phyloP scores from a whole-genome alignment of 2,113 vertebrate genomes.

The Rhabdornis inornatus region DNA sequence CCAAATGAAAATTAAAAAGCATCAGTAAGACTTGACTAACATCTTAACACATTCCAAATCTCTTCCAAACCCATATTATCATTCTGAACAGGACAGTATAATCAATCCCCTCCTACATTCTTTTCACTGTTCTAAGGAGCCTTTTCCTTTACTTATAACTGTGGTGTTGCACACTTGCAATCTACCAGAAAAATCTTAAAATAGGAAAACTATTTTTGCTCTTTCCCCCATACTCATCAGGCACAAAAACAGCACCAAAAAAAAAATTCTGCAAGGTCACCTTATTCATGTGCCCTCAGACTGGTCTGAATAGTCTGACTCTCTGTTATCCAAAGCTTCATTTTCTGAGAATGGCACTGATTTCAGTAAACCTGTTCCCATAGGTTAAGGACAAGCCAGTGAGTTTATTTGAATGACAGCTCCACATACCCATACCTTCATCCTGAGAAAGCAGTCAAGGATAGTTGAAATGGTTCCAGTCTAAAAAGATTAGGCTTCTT shows the following conservation, averaged over 20 bases:
- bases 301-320: neutral
- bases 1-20: conserved; percentile 32
- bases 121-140: neutral
- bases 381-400: neutral
- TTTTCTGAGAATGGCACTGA: neutral
- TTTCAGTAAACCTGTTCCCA: neutral
- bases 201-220: neutral
- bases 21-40: neutral
- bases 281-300: neutral
- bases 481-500: conserved; percentile 2
- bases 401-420: neutral
- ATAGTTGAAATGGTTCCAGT: neutral
- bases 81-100: neutral
- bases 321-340: neutral
- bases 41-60: neutral
- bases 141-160: neutral
- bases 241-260: neutral
- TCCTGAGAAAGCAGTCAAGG: neutral
- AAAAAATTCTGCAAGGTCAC: neutral
- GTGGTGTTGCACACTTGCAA: neutral
- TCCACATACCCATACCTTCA: neutral
- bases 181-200: neutral
- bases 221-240: neutral
- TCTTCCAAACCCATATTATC: neutral
- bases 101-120: neutral